Conservation (phyloP, 1,140 invertebrate species). For the Hestina assimilis region DNA sequence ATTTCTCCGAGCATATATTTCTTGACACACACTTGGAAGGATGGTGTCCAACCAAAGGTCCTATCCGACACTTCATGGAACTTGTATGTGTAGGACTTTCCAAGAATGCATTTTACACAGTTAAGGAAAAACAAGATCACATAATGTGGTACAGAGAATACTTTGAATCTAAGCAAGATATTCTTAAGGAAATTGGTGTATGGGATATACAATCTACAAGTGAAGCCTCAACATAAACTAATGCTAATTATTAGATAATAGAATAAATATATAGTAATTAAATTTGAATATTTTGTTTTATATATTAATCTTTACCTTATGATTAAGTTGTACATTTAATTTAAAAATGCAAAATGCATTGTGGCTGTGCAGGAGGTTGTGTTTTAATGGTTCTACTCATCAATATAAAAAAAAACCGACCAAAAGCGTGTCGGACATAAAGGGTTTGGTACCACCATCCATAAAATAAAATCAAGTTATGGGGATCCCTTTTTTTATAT, state of each 20-base stretch:
- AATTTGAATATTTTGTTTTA: no score
- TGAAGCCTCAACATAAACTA: conserved; percentile 23
- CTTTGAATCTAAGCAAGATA: conserved; percentile 88
- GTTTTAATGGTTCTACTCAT: no score
- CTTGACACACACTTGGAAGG: conserved; percentile 90
- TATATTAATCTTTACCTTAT: no score
- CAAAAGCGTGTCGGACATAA: no score
- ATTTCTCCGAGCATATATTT: conserved; percentile 96
- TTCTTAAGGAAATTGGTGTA: conserved; percentile 83
- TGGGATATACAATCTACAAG: conserved; percentile 42
- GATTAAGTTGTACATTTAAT: no score
- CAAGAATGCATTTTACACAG: conserved; percentile 95
- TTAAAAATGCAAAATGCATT: no score
- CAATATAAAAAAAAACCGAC: neutral
- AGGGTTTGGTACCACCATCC: no score
- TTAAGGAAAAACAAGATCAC: conserved; percentile 92
- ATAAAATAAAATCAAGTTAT: no score
- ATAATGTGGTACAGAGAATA: conserved; percentile 96
- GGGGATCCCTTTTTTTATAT: no score
- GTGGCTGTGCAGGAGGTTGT: no score
- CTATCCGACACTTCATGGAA: conserved; percentile 98
- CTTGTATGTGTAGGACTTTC: conserved; percentile 95
- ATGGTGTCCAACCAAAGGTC: conserved; percentile 94
- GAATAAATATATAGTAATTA: conserved; percentile 10
- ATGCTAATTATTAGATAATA: conserved; percentile 11